Conservation (phyloP, 2,113 vertebrate species). For the Oophaga pumilio region DNA sequence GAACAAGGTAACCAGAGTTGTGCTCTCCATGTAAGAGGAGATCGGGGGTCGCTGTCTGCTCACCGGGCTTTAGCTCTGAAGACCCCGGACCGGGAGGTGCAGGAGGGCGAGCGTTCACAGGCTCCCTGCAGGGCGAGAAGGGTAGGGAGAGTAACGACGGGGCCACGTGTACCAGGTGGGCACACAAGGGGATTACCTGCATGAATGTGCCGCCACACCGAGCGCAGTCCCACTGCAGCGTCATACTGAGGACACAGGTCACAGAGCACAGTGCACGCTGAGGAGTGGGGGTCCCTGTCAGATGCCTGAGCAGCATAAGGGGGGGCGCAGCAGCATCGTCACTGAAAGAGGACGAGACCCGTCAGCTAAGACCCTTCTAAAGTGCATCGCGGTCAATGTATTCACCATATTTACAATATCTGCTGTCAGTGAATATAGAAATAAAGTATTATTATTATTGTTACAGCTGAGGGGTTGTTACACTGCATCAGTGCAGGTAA, state of each 20-base stretch:
- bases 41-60: constrained; percentile 31
- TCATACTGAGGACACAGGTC: constrained; percentile 69
- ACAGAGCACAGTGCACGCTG: constrained; percentile 69
- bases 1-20: neutral
- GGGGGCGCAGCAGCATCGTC: constrained; percentile 52
- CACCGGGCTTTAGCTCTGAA: constrained; percentile 15
- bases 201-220: constrained; percentile 70
- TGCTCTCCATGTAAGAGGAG: no score
- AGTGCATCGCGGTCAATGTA: no score
- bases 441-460: no score
- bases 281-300: constrained; percentile 48
- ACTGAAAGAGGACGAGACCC: neutral
- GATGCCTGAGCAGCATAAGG: constrained; percentile 64
- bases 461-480: no score
- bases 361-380: no score
- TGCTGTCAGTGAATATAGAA: neutral
- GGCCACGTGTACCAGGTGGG: no score
- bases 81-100: constrained; percentile 23
- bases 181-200: constrained; percentile 66
- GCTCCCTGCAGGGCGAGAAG: neutral
- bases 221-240: constrained; percentile 71
- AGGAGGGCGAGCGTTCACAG: constrained; percentile 24
- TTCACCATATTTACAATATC: neutral
- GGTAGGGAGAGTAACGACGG: no score
- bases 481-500: no score